Base-by-base conservation (phyloP, 2,797 vertebrate species). In the Austrolebias charrua region DNA sequence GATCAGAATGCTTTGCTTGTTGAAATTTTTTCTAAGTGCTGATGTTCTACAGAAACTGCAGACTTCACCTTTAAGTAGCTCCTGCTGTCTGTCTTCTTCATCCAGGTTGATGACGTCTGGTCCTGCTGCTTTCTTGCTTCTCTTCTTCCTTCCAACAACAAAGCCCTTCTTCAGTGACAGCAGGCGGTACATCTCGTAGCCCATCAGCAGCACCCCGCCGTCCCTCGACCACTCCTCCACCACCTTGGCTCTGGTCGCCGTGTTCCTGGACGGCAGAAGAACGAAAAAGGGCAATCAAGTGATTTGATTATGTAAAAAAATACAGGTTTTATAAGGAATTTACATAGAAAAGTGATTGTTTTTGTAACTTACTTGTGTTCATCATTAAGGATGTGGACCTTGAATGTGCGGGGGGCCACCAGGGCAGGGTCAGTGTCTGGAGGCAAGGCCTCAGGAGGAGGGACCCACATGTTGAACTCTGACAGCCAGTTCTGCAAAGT, bases 131-230 rank as follows among this genome's bases (percentile, higher is more conserved):
- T 98, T 99, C 89, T 98, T 99, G 79, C 91, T 92, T 91, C 95
- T 98, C 89, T 96, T 98, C 87, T 96, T 96, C 82, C 96, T 93
- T 33, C 96, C 94, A 1, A 93, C 89, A 28, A 95, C 94, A 55
- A 98, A 96, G 85, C 94, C 95, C 88, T 98, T 99, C 90, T 98
- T 98, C 86, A 98, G 86, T 0, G 97, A 97, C 78, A 99, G 94
- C 43, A 99, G 94, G 44, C 97, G 95, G 82, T 96, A 99, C 96
- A 98, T 98, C 91, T 99, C 97, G 0, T 98, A 98, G 3, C 97
- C 97, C 96, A 99, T 96, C 71, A 99, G 91, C 81, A 99, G 91
- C 72, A 99, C 95, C 4, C 97, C 97, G 10, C 97, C 97, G 0
- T 94, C 94, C 43, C 81, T 89, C 11, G 93, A 90, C 97, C 97